phyloP scores from a whole-genome alignment of 2,888 invertebrate genomes.

The Euzophera pinguis region DNA sequence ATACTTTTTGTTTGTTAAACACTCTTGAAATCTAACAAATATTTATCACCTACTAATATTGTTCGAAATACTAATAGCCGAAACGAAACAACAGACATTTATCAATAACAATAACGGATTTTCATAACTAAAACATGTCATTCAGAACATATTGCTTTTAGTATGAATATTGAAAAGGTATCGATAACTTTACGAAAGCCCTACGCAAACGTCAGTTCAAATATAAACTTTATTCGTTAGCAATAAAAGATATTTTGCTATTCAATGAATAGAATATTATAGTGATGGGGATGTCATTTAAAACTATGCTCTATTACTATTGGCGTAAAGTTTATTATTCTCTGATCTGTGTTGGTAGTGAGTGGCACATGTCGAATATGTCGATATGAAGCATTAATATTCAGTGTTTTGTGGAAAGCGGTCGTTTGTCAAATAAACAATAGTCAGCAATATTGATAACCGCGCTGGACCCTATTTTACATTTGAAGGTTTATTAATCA shows the following conservation, averaged over 20 bases:
- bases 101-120: too few relatives aligned
- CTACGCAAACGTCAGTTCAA: too few relatives aligned
- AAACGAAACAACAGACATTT: too few relatives aligned
- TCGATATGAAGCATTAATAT: conserved; percentile 10
- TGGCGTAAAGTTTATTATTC: not conserved
- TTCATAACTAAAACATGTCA: not conserved
- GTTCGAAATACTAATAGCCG: too few relatives aligned
- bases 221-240: too few relatives aligned
- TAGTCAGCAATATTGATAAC: too few relatives aligned
- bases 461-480: not conserved
- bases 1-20: too few relatives aligned
- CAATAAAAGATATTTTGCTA: too few relatives aligned
- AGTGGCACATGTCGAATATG: conserved; percentile 4
- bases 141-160: conserved; percentile 2
- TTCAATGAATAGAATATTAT: too few relatives aligned
- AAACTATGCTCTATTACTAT: not conserved
- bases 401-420: conserved; percentile 10
- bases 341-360: not conserved
- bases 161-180: conserved; percentile 1
- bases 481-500: too few relatives aligned
- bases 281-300: not conserved
- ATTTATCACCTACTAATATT: too few relatives aligned
- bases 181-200: not conserved
- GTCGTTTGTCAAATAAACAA: conserved; percentile 11
- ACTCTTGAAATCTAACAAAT: too few relatives aligned